These are phyloP conservation scores for Raja brachyura DNA, from an alignment of 2,113 vertebrate genomes.

Conservation along the genomic window DNA sequence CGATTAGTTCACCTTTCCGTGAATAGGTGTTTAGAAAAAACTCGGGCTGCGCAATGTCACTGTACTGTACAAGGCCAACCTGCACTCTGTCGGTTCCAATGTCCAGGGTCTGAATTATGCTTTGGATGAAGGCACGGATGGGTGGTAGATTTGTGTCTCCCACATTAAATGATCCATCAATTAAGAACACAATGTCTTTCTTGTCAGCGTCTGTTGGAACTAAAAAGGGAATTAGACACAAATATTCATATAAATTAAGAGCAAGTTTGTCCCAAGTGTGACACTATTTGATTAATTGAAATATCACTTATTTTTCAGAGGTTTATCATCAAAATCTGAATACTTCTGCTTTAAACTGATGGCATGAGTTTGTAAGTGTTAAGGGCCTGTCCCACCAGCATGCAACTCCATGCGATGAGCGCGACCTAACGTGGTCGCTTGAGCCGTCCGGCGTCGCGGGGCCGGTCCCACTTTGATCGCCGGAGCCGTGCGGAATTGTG, in stretches of 20 bases:
- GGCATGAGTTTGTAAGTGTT: no score
- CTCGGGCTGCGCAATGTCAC: slow-evolving; percentile 69
- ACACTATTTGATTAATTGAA: neutral
- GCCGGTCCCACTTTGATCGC: no score
- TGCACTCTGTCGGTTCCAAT: slow-evolving; percentile 71
- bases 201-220: slow-evolving; percentile 48
- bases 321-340: neutral
- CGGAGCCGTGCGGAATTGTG: no score
- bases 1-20: slow-evolving; percentile 47
- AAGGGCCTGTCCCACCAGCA: no score
- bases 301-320: neutral
- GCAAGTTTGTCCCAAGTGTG: neutral
- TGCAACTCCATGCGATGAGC: no score
- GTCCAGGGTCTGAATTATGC: slow-evolving; percentile 70
- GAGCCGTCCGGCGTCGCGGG: no score
- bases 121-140: slow-evolving; percentile 67
- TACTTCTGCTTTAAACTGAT: no score
- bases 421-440: no score
- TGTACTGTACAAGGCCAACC: slow-evolving; percentile 86
- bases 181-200: slow-evolving; percentile 82
- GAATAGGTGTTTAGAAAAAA: slow-evolving; percentile 32
- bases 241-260: neutral
- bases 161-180: slow-evolving; percentile 72
- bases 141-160: slow-evolving; percentile 64
- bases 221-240: neutral